Percentiles rank a stretch among this genome's conserved stretches.
phyloP scores from a whole-genome alignment of 2,888 invertebrate genomes.

The Leptodirus hochenwartii region DNA sequence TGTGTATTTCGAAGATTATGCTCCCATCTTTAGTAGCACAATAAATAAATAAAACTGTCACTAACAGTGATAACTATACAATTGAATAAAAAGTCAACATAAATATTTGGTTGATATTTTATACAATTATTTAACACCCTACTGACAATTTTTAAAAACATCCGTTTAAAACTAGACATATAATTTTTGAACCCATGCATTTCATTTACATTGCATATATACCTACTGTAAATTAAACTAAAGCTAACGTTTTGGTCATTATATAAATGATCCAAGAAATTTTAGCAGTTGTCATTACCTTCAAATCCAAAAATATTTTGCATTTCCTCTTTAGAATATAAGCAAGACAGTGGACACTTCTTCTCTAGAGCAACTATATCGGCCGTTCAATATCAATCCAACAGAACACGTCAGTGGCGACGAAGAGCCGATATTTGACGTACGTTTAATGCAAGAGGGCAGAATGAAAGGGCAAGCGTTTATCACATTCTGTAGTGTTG shows the following conservation, averaged over 20 bases:
- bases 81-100: too few species aligned
- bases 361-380: constrained; percentile 61
- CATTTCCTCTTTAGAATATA: too few species aligned
- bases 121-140: too few species aligned
- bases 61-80: too few species aligned
- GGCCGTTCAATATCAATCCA: constrained; percentile 35
- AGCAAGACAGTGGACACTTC: constrained; percentile 59
- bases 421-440: constrained; percentile 36
- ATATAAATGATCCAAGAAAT: too few species aligned
- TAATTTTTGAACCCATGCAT: not conserved
- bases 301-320: too few species aligned
- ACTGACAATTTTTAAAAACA: not conserved
- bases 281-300: too few species aligned
- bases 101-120: too few species aligned
- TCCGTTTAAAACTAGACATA: constrained; percentile 1
- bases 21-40: too few species aligned
- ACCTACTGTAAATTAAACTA: constrained; percentile 11
- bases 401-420: constrained; percentile 17
- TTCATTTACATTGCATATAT: not conserved
- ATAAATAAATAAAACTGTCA: too few species aligned
- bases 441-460: constrained; percentile 82
- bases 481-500: constrained; percentile 57
- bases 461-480: constrained; percentile 95
- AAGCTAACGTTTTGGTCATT: too few species aligned
- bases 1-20: too few species aligned